Percentiles rank a stretch among this genome's conserved stretches.
phyloP scores from a whole-genome alignment of 2,113 vertebrate genomes.

The Scartelaos histophorus region DNA sequence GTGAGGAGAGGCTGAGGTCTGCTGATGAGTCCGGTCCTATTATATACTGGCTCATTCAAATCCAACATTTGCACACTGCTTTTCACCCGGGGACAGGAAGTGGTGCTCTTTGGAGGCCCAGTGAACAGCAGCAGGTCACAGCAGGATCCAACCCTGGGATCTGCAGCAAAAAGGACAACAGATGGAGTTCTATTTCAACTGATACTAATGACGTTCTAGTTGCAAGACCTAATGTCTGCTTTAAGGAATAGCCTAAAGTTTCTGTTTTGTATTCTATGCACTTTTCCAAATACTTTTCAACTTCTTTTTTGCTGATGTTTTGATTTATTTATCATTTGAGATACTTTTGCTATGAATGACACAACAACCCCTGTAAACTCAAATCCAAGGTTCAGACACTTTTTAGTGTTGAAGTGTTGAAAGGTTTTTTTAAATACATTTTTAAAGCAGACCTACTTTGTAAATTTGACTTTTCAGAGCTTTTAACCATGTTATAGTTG shows the following conservation, averaged over 20 bases:
- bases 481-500: too few species aligned
- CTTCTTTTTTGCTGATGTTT: not conserved
- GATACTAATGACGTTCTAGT: conserved; percentile 22
- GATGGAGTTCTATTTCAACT: conserved; percentile 44
- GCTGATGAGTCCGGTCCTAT: conserved; percentile 3
- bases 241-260: not conserved
- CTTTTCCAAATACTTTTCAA: not conserved
- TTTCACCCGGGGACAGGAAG: conserved; percentile 3
- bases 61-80: conserved; percentile 29
- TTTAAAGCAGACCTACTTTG: too few species aligned
- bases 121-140: conserved; percentile 68
- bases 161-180: conserved; percentile 60
- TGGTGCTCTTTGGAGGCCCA: conserved; percentile 36
- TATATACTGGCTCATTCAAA: conserved; percentile 32
- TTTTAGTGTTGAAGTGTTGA: too few species aligned
- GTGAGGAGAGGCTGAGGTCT: conserved; percentile 35
- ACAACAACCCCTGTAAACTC: too few species aligned
- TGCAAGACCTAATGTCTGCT: conserved; percentile 22
- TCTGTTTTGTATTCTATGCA: not conserved
- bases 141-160: conserved; percentile 56
- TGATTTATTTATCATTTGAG: too few species aligned
- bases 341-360: too few species aligned
- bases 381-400: too few species aligned
- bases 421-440: too few species aligned
- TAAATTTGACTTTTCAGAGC: too few species aligned